These are phyloP conservation scores for Epizoanthus ramosus DNA, from an alignment of 92 coral and sea anemone species.

Conservation along the genomic window DNA sequence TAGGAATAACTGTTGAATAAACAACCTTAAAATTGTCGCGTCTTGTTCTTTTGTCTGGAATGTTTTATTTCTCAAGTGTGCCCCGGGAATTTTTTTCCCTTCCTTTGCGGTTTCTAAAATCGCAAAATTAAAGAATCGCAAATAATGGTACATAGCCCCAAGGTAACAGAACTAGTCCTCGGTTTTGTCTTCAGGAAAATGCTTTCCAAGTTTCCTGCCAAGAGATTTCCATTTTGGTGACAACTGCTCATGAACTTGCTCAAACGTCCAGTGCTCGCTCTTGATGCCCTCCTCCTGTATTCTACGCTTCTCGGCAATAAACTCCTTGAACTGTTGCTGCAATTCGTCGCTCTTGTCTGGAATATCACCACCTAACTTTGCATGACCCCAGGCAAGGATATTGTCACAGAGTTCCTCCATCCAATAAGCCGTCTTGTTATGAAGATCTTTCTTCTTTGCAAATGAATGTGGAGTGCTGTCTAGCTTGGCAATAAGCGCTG, in stretches of 20 bases:
- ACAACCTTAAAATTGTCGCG: no score
- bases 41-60: no score
- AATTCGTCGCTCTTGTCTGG: background rate
- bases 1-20: no score
- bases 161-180: background rate
- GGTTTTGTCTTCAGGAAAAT: background rate
- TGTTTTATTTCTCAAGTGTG: no score
- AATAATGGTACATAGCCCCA: no score
- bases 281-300: background rate
- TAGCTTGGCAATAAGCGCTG: background rate
- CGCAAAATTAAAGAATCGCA: no score
- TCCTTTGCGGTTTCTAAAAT: no score
- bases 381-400: slow-evolving; percentile 1
- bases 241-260: background rate
- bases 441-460: slow-evolving; percentile 1
- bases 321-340: background rate
- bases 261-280: background rate
- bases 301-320: no score
- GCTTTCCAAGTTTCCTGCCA: background rate
- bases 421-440: background rate
- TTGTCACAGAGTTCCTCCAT: background rate
- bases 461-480: background rate
- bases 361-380: background rate
- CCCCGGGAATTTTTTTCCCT: no score
- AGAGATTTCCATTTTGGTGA: background rate